Evolutionary conservation across 1,140 invertebrate genomes (phyloP), one percentile per base, ranked within the genome.

Genomic region (Drosophila hydei): DNA sequence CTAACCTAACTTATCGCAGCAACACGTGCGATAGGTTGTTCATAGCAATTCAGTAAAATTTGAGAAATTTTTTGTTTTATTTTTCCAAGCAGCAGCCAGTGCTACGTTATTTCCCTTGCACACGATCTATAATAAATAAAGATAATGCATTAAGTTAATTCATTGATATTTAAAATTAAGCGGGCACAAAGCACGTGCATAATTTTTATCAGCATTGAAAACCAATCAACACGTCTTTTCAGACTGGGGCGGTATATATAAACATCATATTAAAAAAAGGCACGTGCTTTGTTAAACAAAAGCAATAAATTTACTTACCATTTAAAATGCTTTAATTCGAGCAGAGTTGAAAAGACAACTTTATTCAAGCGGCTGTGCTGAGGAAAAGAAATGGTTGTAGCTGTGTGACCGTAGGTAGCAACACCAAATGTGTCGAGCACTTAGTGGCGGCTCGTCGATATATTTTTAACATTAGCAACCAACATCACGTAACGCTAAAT

Each of bases 221-320:
- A 88, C 81, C 83, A 88, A 87, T 88, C 81, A 81, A 83, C 81
- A 88, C 78, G 30, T 78, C 78, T 81, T 21, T 87, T 87, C 81
- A 83, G 81, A 87, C 81, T 83, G 78, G 78, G 81, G 81, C 81
- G 83, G 78, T 87, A 88, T 33, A 40, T 6, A 27, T 36, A 42
- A 72, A 61, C 14, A 99, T 94, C 92, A 97, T 94, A 1, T 96
- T 97, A 18, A 98, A 21, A 45, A 23, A 0, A 1, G 1, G 4
- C 6, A n/a, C 50, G 4, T 16, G 18, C 18, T 36, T 43, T 6
- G 5, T 42, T 12, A 6, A 16, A n/a, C 11, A n/a, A 4, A 25
- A 23, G 14, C 11, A n/a, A 23, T 12, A 9, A 16, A 9, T 38
- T 27, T n/a, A 58, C 62, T 40, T 45, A 58, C 62, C 52, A 38